Percentiles rank a stretch among this genome's conserved stretches.
phyloP scores from a whole-genome alignment of 2,888 invertebrate species.

The Drosophila nr. medialis region DNA sequence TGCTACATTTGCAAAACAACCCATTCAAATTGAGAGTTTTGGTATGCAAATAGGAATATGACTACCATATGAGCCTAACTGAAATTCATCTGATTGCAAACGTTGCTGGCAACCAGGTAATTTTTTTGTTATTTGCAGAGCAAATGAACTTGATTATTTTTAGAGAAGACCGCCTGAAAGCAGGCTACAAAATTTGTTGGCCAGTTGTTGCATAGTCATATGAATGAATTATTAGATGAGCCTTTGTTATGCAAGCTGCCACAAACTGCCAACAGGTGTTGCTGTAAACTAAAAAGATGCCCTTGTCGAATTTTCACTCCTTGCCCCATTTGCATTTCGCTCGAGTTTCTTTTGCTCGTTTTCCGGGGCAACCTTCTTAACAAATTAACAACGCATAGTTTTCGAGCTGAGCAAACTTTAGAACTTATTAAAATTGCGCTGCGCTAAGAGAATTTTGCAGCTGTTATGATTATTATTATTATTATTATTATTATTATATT shows the following conservation, averaged over 20 bases:
- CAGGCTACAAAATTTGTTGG: conserved; percentile 12
- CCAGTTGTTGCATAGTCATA: conserved; percentile 6
- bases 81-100: neutral
- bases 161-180: conserved; percentile 29
- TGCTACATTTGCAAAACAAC: neutral
- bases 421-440: conserved; percentile 31
- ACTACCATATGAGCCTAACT: neutral
- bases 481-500: conserved; percentile 11
- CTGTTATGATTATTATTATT: conserved; percentile 33
- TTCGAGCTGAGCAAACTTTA: conserved; percentile 17
- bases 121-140: neutral
- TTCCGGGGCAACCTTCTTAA: conserved; percentile 1
- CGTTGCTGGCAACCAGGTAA: neutral
- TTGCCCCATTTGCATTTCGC: conserved; percentile 25
- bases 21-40: neutral
- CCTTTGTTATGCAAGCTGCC: conserved; percentile 11
- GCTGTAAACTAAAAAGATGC: conserved; percentile 15
- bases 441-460: conserved; percentile 20
- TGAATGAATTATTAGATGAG: conserved; percentile 38
- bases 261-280: conserved; percentile 42
- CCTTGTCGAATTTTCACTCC: neutral
- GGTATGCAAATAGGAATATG: neutral
- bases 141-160: neutral
- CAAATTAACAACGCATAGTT: conserved; percentile 36
- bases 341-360: neutral